Evolutionary conservation across 2,797 vertebrate species (phyloP).

Genomic region (Lacerta bilineata): DNA sequence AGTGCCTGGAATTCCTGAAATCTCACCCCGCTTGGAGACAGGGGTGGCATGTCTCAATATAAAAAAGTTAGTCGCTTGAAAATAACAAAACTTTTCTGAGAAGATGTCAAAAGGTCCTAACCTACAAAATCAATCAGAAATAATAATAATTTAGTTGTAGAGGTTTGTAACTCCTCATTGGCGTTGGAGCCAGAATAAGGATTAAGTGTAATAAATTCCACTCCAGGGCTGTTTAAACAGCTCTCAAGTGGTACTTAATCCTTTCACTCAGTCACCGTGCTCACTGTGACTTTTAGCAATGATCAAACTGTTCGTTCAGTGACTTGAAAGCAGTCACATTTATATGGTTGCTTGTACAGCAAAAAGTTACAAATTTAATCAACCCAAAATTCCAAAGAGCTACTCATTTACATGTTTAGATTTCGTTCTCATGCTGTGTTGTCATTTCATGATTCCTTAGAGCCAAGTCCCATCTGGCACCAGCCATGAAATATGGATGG

Average conservation of each 20-base stretch:
- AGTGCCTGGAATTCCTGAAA: too few species aligned
- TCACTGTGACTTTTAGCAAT: not conserved
- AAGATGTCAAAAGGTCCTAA: not conserved
- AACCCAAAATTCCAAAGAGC: not conserved
- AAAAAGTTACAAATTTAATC: not conserved
- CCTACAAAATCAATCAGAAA: not conserved
- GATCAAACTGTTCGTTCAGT: not conserved
- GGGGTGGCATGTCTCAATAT: too few species aligned
- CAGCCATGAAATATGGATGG: not conserved
- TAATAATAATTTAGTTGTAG: not conserved
- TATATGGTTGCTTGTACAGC: not conserved
- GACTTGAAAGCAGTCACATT: not conserved
- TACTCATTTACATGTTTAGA: not conserved
- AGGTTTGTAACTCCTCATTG: not conserved
- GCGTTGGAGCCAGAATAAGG: not conserved
- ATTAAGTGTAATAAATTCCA: not conserved
- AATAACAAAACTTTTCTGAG: not conserved
- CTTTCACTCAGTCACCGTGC: not conserved
- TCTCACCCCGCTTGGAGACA: too few species aligned
- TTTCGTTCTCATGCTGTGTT: not conserved
- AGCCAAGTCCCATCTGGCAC: not conserved
- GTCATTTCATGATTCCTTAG: not conserved
- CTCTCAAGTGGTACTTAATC: constrained; percentile 2
- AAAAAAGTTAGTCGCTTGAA: not conserved
- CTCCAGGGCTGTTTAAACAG: constrained; percentile 19